phyloP scores from a whole-genome alignment of 2,888 invertebrate species.

The Reticulitermes lucifugus region DNA sequence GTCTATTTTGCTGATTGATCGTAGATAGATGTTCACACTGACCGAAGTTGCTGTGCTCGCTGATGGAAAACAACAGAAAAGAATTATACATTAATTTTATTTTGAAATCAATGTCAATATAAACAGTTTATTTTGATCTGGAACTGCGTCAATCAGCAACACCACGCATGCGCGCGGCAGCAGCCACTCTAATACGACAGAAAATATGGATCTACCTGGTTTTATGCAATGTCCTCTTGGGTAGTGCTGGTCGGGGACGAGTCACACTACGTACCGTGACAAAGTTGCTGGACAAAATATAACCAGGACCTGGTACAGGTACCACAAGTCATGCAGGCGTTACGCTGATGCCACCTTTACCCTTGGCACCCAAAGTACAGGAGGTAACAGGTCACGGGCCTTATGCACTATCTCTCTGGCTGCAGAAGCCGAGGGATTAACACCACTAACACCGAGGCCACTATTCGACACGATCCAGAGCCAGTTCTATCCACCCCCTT shows the following conservation, averaged over 20 bases:
- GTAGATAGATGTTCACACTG: slow-evolving; percentile 93
- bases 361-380: too few relatives aligned
- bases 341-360: too few relatives aligned
- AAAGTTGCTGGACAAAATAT: too few relatives aligned
- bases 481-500: too few relatives aligned
- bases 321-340: too few relatives aligned
- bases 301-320: too few relatives aligned
- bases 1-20: slow-evolving; percentile 99
- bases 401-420: too few relatives aligned
- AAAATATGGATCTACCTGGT: not conserved
- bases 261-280: not conserved
- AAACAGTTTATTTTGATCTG: not conserved
- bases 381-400: too few relatives aligned
- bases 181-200: not conserved
- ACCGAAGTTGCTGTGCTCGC: slow-evolving; percentile 90
- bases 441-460: too few relatives aligned
- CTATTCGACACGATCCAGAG: too few relatives aligned
- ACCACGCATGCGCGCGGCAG: slow-evolving; percentile 6
- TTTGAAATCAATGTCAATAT: slow-evolving; percentile 35
- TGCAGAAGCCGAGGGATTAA: too few relatives aligned
- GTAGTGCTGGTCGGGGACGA: not conserved
- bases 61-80: slow-evolving; percentile 56
- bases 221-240: not conserved
- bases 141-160: slow-evolving; percentile 10
- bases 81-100: slow-evolving; percentile 45